These are phyloP conservation scores for Mayetiola destructor DNA, from an alignment of 2,888 invertebrate species.

Conservation along the genomic window DNA sequence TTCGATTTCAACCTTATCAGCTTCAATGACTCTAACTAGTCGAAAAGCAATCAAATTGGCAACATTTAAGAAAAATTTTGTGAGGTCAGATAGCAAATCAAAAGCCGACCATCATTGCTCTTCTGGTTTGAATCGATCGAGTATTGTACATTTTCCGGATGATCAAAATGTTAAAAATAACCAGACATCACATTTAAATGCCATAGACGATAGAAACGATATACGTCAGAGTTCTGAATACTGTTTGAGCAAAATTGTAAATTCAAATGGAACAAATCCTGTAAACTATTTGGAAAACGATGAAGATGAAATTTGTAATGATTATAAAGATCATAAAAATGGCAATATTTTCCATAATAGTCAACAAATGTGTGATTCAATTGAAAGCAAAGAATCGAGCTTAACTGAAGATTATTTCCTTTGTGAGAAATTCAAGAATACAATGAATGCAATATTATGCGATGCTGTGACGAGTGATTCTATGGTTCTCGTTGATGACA, in stretches of 20 bases:
- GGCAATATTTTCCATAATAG: constrained; percentile 26
- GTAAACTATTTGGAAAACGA: too few relatives aligned
- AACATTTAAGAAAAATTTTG: not conserved
- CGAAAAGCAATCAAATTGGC: constrained; percentile 1
- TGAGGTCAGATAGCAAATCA: too few relatives aligned
- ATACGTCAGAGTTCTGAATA: not conserved
- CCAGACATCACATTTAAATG: too few relatives aligned
- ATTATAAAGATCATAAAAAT: constrained; percentile 32
- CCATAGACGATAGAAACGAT: not conserved
- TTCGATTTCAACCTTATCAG: constrained; percentile 1
- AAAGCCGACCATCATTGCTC: too few relatives aligned
- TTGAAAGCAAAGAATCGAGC: constrained; percentile 5
- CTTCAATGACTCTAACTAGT: not conserved
- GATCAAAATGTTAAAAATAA: too few relatives aligned
- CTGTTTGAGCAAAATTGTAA: too few relatives aligned
- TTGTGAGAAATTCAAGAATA: constrained; percentile 30
- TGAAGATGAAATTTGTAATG: constrained; percentile 20
- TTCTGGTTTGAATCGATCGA: too few relatives aligned
- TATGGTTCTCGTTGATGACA: not conserved
- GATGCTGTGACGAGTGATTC: not conserved
- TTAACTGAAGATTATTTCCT: constrained; percentile 29
- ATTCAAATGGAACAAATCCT: too few relatives aligned
- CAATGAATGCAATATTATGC: constrained; percentile 14
- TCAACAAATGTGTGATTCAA: constrained; percentile 9
- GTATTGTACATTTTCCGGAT: too few relatives aligned